These are phyloP conservation scores for Macrophya alboannulata DNA, from an alignment of 2,888 invertebrate genomes.

Conservation along the genomic window DNA sequence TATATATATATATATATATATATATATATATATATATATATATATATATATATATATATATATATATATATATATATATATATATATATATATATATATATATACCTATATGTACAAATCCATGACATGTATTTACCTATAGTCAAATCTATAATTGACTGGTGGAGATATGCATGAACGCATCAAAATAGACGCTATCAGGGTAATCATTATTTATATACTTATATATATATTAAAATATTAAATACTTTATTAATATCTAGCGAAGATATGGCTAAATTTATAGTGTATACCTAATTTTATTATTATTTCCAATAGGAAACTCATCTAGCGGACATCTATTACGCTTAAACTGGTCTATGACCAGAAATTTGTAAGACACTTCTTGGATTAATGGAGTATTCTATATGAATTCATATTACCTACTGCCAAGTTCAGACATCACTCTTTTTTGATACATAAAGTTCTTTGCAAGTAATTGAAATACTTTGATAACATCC, in stretches of 20 bases:
- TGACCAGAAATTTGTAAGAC: slow-evolving; percentile 26
- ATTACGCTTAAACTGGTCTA: slow-evolving; percentile 46
- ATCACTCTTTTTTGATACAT: background rate
- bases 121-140: slow-evolving; percentile 52
- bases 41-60: background rate
- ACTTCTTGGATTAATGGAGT: slow-evolving; percentile 29
- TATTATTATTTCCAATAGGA: slow-evolving; percentile 20
- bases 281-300: background rate
- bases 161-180: slow-evolving; percentile 37
- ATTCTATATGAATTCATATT: slow-evolving; percentile 39
- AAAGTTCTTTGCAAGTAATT: background rate
- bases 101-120: slow-evolving; percentile 38
- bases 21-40: background rate
- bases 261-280: slow-evolving; percentile 44
- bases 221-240: background rate
- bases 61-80: background rate
- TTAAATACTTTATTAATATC: slow-evolving; percentile 34
- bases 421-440: slow-evolving; percentile 56
- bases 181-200: slow-evolving; percentile 37
- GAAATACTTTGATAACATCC: background rate
- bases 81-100: slow-evolving; percentile 1
- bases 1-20: slow-evolving; percentile 1
- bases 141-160: slow-evolving; percentile 43
- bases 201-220: slow-evolving; percentile 19
- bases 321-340: slow-evolving; percentile 51